A percentile compares a stretch with the other conserved stretches of the same genome.
Conservation (phyloP, 1,140 invertebrate species). For the Leptinotarsa defecta region DNA sequence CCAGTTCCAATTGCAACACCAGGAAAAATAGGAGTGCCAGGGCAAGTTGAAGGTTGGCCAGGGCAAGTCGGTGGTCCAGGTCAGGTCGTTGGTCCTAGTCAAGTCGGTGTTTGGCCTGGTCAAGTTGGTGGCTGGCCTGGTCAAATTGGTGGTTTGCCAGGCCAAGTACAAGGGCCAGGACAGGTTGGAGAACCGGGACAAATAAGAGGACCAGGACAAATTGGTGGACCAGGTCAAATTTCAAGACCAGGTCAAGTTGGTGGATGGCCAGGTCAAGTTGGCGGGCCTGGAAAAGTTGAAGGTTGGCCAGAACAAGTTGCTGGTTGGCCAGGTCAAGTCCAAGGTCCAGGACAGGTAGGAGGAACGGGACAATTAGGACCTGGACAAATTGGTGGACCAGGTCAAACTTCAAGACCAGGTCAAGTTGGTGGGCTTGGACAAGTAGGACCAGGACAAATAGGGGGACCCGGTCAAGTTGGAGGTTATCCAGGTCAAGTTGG, state of each 20-base stretch:
- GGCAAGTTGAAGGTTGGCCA: conserved; percentile 5
- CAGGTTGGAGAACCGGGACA: conserved; percentile 36
- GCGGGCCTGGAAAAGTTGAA: neutral
- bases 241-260: conserved; percentile 23
- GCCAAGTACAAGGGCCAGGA: conserved; percentile 17
- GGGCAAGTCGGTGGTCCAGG: conserved; percentile 8
- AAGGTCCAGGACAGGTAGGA: conserved; percentile 9
- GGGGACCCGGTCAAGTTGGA: conserved; percentile 29
- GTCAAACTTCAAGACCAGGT: conserved; percentile 12
- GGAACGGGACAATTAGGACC: conserved; percentile 30
- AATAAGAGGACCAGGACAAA: conserved; percentile 30
- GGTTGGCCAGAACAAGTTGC: conserved; percentile 30
- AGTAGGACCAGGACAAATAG: conserved; percentile 27
- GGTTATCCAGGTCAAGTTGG: neutral
- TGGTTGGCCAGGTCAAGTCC: conserved; percentile 23
- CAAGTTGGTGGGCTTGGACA: conserved; percentile 9
- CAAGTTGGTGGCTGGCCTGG: conserved; percentile 25
- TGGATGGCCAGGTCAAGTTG: conserved; percentile 20
- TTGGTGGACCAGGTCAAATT: neutral
- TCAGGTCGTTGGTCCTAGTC: conserved; percentile 12
- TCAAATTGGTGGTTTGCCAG: conserved; percentile 13
- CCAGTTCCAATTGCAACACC: neutral
- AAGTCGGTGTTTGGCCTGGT: conserved; percentile 2
- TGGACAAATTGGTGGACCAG: conserved; percentile 18
- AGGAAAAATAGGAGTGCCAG: conserved; percentile 1